phyloP scores from a whole-genome alignment of 2,113 vertebrate genomes.

The Regulus satrapa region DNA sequence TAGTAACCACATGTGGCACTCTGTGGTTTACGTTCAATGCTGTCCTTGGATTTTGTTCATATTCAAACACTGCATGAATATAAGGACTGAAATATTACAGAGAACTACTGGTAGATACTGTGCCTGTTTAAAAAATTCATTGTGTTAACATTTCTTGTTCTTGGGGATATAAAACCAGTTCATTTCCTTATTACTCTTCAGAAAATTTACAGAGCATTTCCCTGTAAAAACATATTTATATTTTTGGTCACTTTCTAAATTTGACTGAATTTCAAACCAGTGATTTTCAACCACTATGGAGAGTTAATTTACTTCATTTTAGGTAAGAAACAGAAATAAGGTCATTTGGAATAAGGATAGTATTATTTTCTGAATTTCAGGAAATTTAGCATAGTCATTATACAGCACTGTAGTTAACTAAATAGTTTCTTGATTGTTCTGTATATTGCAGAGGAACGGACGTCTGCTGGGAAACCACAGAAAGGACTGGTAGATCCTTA shows the following conservation, averaged over 20 bases:
- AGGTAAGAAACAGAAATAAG: not conserved
- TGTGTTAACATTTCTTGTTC: not conserved
- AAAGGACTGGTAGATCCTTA: constrained; percentile 39
- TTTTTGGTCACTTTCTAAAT: not conserved
- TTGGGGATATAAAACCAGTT: not conserved
- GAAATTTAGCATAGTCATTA: not conserved
- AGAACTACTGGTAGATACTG: not conserved
- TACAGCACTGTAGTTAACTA: not conserved
- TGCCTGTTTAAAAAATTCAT: not conserved
- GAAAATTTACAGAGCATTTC: not conserved
- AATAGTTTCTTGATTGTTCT: not conserved
- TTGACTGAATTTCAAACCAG: not conserved
- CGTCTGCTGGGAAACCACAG: constrained; percentile 34
- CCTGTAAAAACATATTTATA: not conserved
- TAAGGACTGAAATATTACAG: not conserved
- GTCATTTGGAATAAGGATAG: not conserved
- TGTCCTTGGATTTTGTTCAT: not conserved
- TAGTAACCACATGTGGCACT: not conserved
- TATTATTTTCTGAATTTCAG: not conserved
- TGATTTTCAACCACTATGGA: not conserved
- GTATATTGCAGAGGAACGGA: constrained; percentile 64
- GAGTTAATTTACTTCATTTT: not conserved
- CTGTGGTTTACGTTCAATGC: not conserved
- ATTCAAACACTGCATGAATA: not conserved
- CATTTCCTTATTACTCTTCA: not conserved